Base-by-base conservation (phyloP, 2,797 vertebrate genomes). In the Menidia menidia region DNA sequence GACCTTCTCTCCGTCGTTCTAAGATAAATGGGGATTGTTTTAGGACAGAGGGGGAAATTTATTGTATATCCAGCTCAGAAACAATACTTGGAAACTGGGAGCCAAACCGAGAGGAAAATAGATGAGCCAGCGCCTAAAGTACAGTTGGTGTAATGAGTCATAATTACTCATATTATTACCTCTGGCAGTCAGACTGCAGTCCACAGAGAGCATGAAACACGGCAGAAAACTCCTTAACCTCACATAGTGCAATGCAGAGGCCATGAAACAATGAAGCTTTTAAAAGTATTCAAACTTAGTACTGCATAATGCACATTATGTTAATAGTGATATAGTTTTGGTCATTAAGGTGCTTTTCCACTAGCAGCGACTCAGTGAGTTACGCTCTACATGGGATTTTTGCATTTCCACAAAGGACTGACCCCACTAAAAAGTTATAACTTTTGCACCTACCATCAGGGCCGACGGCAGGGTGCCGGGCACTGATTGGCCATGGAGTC, bases 11-110 rank as follows among this genome's bases (percentile, higher is more conserved):
- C 80, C 77, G 81, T 84, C 10, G 35, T 79, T 59, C 78, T 81
- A 66, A 76, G 71, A 82, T 75, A 67, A 82, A 64, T 65, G 56
- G 59, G 68, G 67, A 73, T 69, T 85, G 87, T 72, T 42, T 64
- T 42, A 79, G 88, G 71, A 87, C 86, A 87, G 82, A 76, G 78
- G 80, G n/a, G 80, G 78, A 81, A 74, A 81, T 85, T 83, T 83
- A 75, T 81, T 65, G 11, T 76, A 73, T 63, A 64, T 63, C 66
- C 64, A 68, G 51, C 59, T 65, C 16, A 57, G 88, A 82, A 89
- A 80, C 79, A 89, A 90, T 39, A 87, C 70, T 68, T 73, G 53
- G 69, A 90, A 86, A 88, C 84, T 87, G 78, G 75, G 71, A 89
- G 81, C 77, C 65, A 86, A 86, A 77, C 72, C 74, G 72, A 72